phyloP scores from a whole-genome alignment of 1,140 invertebrate genomes.

The Drosophila murphyi region DNA sequence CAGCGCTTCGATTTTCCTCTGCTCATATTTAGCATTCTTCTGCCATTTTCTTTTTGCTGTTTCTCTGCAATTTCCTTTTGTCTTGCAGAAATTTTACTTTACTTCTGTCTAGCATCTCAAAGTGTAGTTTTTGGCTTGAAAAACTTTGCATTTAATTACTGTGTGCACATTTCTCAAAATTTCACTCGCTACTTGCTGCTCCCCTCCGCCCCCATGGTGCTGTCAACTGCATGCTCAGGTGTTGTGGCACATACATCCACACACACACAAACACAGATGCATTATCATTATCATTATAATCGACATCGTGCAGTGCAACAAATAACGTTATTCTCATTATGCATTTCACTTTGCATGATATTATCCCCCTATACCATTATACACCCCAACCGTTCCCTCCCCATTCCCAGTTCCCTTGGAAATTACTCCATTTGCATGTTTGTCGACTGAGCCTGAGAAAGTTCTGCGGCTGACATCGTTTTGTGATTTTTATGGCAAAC shows the following conservation, averaged over 20 bases:
- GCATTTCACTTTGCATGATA: conserved; percentile 67
- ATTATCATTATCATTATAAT: conserved; percentile 66
- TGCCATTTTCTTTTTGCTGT: conserved; percentile 39
- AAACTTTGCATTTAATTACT: conserved; percentile 73
- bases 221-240: conserved; percentile 44
- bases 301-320: conserved; percentile 50
- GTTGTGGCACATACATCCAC: conserved; percentile 41
- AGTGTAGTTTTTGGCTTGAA: conserved; percentile 4
- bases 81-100: conserved; percentile 76
- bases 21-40: conserved; percentile 74
- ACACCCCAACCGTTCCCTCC: not conserved
- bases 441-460: conserved; percentile 56
- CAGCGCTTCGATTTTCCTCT: conserved; percentile 57
- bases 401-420: not conserved
- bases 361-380: conserved; percentile 2
- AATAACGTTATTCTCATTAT: conserved; percentile 75
- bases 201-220: conserved; percentile 4
- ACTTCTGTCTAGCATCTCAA: conserved; percentile 52
- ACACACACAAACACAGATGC: conserved; percentile 38
- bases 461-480: conserved; percentile 58
- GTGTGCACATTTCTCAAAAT: conserved; percentile 76
- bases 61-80: conserved; percentile 72
- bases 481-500: conserved; percentile 38
- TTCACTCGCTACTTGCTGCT: conserved; percentile 38
- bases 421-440: not conserved